Conservation (phyloP, 2,113 vertebrate species). For the Campylomormyrus numenius region DNA sequence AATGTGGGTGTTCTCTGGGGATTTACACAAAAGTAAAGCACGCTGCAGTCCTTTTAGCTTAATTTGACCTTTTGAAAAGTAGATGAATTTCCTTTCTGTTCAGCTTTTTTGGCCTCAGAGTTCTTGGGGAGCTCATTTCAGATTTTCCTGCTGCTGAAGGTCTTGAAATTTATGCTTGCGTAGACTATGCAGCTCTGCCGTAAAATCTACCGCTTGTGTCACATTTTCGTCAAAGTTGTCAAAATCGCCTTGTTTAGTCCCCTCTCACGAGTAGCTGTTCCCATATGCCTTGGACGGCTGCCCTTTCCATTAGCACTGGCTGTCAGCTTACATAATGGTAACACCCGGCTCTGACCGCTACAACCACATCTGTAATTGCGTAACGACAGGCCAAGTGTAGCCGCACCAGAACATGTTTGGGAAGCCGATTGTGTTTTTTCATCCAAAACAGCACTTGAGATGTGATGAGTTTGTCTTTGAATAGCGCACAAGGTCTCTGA, state of each 20-base stretch:
- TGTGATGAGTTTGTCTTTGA: neutral
- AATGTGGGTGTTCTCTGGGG: neutral
- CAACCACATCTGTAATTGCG: neutral
- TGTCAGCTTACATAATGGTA: neutral
- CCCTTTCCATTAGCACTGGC: neutral
- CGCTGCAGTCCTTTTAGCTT: neutral
- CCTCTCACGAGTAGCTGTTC: neutral
- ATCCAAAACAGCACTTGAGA: neutral
- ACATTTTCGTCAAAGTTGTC: neutral
- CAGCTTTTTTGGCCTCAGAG: neutral
- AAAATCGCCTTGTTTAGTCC: neutral
- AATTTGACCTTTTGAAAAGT: conserved; percentile 1
- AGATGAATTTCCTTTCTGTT: neutral
- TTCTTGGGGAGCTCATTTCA: neutral
- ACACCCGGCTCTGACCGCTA: neutral
- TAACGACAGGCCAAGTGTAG: neutral
- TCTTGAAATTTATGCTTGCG: neutral
- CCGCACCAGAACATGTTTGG: neutral
- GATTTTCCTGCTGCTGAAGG: neutral
- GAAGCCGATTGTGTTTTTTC: neutral
- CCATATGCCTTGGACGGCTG: neutral
- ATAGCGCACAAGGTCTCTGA: neutral
- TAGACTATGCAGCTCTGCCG: neutral
- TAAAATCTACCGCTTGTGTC: neutral
- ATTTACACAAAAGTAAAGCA: neutral